Evolutionary conservation across 2,888 invertebrate species (phyloP).

Genomic region (Pristionchus mayeri): DNA sequence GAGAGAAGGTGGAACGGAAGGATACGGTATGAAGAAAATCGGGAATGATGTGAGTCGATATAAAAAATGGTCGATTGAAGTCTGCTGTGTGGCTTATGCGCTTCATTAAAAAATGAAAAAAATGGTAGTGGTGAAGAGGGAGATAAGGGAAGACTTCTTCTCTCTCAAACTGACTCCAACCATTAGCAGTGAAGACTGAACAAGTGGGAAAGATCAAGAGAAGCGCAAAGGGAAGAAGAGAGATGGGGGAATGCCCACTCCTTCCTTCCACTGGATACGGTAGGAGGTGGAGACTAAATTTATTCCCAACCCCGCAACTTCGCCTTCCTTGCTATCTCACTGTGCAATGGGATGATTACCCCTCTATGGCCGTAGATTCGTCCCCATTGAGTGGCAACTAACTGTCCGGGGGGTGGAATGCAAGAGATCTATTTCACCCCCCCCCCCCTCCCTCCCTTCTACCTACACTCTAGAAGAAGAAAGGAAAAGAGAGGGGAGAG

Average conservation of each 20-base stretch:
- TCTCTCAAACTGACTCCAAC: not conserved
- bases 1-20: not conserved
- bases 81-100: too few relatives aligned
- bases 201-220: not conserved
- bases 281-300: not conserved
- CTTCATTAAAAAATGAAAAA: not conserved
- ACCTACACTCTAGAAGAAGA: conserved; percentile 15
- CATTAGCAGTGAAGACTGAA: not conserved
- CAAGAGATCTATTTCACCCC: not conserved
- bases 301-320: not conserved
- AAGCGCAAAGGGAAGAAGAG: not conserved
- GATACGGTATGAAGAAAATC: not conserved
- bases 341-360: not conserved
- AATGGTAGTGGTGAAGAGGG: not conserved
- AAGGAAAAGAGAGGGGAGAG: not conserved
- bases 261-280: conserved; percentile 1
- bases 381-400: not conserved
- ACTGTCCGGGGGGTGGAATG: conserved; percentile 7
- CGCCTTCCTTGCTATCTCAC: not conserved
- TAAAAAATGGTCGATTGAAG: not conserved
- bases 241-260: too few relatives aligned
- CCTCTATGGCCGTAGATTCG: not conserved
- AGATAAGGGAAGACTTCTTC: not conserved
- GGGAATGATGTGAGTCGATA: not conserved
- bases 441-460: conserved; percentile 1